Base-by-base conservation (phyloP, 2,888 invertebrate genomes). In the Macrosiphum euphorbiae region DNA sequence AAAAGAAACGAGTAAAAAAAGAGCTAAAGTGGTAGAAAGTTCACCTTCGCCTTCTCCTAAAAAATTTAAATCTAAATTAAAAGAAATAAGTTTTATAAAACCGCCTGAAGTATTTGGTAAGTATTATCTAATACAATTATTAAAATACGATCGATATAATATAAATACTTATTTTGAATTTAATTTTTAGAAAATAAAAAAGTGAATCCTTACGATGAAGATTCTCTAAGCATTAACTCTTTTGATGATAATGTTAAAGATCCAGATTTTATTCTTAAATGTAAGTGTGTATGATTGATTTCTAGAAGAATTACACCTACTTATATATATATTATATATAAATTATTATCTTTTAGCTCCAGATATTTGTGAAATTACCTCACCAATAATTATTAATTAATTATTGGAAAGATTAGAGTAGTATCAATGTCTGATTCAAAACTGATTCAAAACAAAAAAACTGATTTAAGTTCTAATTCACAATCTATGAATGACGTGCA, bases 1-100 rank as follows among this genome's bases (percentile, higher is more conserved):
- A 35, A 35, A 78, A 78, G 35, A 78, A 78, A 78, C 78, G 4
- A 41, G 78, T 35, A 78, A 78, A 35, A 4, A 16, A 35, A 11
- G 78, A 78, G 78, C 78, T 35, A 41, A 78, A 78, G n/a, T 78
- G 20, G 35, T 78, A 35, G 78, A 78, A 41, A 78, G 35, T 1
- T 78, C 35, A 41, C 78, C 13, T 78, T 78, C 78, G 16, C 78
- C 78, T 35, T 78, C 78, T 5, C 35, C 78, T 35, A 41, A 78
- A 78, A 78, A 78, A 78, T n/a, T 41, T 35, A 78, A 78, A 78
- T 78, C 35, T 58, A 58, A n/a, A 67, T 67, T 67, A 67, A n/a
- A 78, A 78, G 35, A 58, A 58, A 58, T 24, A 26, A 58, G 55
- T 58, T 78, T 20, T 10, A 35, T 41, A 78, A 78, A 35, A 20